Conservation (phyloP, 2,888 invertebrate species). For the Geotrupes spiniger region DNA sequence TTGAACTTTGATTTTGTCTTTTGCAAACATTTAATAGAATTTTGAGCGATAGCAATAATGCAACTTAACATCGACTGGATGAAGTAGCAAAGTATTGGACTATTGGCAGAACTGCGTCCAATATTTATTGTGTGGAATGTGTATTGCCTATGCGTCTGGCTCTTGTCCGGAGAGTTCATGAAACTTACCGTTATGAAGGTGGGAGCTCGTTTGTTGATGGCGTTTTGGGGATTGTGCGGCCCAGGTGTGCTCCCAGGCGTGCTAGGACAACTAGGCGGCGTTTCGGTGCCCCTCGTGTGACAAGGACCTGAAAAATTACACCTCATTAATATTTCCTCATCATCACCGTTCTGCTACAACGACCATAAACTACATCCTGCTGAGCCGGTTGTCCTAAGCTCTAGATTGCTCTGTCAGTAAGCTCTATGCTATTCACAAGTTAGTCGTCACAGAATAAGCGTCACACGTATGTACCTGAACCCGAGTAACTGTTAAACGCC, state of each 20-base stretch:
- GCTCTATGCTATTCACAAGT: slow-evolving; percentile 2
- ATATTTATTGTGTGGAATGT: too few species aligned
- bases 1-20: too few species aligned
- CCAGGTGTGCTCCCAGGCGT: slow-evolving; percentile 42
- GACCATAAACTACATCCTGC: too few species aligned
- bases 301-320: slow-evolving; percentile 15
- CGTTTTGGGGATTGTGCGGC: slow-evolving; percentile 30
- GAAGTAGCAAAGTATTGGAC: too few species aligned
- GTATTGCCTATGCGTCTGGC: not conserved
- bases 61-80: too few species aligned
- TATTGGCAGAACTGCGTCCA: too few species aligned
- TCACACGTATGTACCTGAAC: slow-evolving; percentile 29
- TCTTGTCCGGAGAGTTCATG: not conserved
- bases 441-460: slow-evolving; percentile 6
- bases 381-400: too few species aligned
- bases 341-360: not conserved
- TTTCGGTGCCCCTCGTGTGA: slow-evolving; percentile 34
- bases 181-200: slow-evolving; percentile 67
- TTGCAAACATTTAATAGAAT: too few species aligned
- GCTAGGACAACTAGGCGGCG: slow-evolving; percentile 48
- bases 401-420: too few species aligned
- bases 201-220: slow-evolving; percentile 58
- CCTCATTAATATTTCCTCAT: too few species aligned
- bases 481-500: slow-evolving; percentile 43
- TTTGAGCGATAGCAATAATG: too few species aligned